Conservation (phyloP, 2,888 invertebrate genomes). For the Torymus auratus region DNA sequence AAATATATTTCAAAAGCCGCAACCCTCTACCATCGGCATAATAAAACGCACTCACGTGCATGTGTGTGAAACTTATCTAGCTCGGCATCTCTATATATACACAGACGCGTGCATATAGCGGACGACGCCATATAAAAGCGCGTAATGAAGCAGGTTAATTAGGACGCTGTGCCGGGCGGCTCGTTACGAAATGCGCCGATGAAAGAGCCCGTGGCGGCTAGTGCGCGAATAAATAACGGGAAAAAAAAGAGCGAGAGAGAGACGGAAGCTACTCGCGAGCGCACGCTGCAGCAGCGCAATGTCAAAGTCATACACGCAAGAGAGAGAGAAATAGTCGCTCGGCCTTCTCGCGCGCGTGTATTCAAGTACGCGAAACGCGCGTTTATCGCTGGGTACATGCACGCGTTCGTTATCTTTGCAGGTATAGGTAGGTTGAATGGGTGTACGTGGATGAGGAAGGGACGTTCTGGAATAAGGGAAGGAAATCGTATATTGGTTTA, state of each 20-base stretch:
- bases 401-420: not conserved
- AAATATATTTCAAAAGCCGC: no score
- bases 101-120: not conserved
- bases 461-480: no score
- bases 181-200: constrained; percentile 49
- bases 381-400: not conserved
- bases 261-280: not conserved
- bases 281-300: constrained; percentile 24
- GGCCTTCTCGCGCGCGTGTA: constrained; percentile 8
- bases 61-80: no score
- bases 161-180: constrained; percentile 1
- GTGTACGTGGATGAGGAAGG: no score
- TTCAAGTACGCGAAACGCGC: not conserved
- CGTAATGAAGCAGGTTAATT: constrained; percentile 48
- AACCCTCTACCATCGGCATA: no score
- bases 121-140: not conserved
- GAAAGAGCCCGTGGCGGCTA: not conserved
- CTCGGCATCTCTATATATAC: no score
- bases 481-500: no score
- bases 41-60: no score
- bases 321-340: constrained; percentile 24
- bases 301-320: constrained; percentile 53
- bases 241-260: not conserved
- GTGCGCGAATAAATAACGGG: constrained; percentile 7
- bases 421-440: no score